phyloP scores from a whole-genome alignment of 2,888 invertebrate genomes.

The Drosophila conformis region DNA sequence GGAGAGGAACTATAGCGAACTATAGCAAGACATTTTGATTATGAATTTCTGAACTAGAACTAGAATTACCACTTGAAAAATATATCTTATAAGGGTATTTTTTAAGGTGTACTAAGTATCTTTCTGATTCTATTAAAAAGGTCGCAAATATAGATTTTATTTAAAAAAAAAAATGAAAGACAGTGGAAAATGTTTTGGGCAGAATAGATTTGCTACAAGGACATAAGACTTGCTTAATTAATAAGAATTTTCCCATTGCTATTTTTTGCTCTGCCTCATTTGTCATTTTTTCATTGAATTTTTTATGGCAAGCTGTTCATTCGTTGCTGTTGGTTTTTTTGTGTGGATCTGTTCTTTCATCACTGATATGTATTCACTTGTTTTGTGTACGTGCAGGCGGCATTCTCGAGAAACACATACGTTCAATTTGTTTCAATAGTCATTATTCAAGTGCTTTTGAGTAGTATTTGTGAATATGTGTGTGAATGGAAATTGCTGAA shows the following conservation, averaged over 20 bases:
- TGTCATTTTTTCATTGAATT: neutral
- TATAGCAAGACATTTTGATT: neutral
- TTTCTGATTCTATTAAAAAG: neutral
- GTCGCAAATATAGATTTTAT: too few species aligned
- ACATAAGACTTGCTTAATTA: neutral
- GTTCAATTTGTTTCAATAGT: neutral
- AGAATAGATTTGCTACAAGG: neutral
- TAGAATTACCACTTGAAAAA: neutral
- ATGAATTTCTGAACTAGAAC: neutral
- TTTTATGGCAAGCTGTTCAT: neutral
- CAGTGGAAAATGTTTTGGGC: neutral
- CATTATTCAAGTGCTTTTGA: conserved; percentile 13
- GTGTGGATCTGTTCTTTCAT: neutral
- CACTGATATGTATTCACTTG: neutral
- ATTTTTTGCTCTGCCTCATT: neutral
- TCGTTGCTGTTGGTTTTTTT: too few species aligned
- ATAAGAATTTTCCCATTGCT: neutral
- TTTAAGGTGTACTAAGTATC: neutral
- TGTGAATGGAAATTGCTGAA: conserved; percentile 2
- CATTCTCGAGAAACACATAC: neutral
- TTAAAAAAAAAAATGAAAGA: too few species aligned
- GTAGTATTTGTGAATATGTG: neutral
- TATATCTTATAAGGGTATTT: neutral
- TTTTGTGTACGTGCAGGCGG: neutral
- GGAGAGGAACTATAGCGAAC: neutral